A percentile compares a stretch with the other conserved stretches of the same genome.
Conservation (phyloP, 2,797 vertebrate species). For the Mormyrus hasselquistii region DNA sequence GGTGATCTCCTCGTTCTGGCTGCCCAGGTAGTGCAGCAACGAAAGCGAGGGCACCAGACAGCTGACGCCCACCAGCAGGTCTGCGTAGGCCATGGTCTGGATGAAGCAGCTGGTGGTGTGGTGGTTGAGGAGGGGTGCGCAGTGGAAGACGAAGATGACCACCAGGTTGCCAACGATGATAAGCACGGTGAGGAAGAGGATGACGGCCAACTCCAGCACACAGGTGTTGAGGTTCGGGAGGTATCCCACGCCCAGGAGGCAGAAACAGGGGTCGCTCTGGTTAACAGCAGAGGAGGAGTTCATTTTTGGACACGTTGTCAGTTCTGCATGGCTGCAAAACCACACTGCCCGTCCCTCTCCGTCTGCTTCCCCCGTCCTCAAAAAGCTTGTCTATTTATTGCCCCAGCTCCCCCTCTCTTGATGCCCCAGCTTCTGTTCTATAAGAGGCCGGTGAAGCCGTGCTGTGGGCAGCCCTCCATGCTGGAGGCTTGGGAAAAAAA, state of each 20-base stretch:
- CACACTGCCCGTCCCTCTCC: background rate
- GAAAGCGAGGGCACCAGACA: constrained; percentile 91
- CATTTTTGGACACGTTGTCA: constrained; percentile 70
- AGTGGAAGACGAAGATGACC: constrained; percentile 96
- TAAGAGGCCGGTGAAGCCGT: background rate
- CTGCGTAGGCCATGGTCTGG: constrained; percentile 98
- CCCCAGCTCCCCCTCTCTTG: background rate
- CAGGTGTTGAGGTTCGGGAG: constrained; percentile 79
- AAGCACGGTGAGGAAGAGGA: constrained; percentile 85
- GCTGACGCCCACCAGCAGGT: constrained; percentile 90
- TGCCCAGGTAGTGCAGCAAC: constrained; percentile 76
- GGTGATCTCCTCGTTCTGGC: constrained; percentile 76
- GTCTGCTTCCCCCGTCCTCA: background rate
- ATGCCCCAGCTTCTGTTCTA: background rate
- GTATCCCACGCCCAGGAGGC: constrained; percentile 82
- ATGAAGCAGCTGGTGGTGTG: constrained; percentile 97
- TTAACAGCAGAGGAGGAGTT: constrained; percentile 83
- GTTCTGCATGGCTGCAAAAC: constrained; percentile 38
- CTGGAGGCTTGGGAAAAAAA: constrained; percentile 30
- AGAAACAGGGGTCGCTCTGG: constrained; percentile 77
- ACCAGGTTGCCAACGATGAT: constrained; percentile 92
- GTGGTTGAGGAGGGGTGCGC: constrained; percentile 88
- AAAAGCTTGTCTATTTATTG: background rate
- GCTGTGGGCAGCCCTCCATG: background rate
- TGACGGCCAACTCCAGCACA: constrained; percentile 82